Percentiles rank a stretch among this genome's conserved stretches.
Evolutionary conservation across 2,888 invertebrate species (phyloP).

Genomic region (Muscina levida): DNA sequence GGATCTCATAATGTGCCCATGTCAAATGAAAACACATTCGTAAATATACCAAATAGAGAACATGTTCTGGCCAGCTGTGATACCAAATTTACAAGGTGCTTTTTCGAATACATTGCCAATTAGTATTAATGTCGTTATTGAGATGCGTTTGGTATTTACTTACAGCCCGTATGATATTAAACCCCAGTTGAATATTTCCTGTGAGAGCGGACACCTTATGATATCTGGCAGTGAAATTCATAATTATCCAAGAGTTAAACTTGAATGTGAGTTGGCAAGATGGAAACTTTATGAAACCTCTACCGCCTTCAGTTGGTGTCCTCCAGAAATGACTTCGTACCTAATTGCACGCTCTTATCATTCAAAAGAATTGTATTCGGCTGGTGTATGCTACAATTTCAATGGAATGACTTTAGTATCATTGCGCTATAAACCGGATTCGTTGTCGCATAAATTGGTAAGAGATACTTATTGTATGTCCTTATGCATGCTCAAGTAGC

Average conservation of each 20-base stretch:
- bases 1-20: neutral
- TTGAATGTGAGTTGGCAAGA: slow-evolving; percentile 23
- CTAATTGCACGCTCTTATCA: slow-evolving; percentile 16
- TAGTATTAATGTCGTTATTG: too few species aligned
- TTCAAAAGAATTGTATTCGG: neutral
- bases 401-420: slow-evolving; percentile 7
- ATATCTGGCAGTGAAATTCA: neutral
- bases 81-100: slow-evolving; percentile 21
- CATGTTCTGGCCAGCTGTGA: slow-evolving; percentile 1
- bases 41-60: neutral
- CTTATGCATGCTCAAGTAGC: too few species aligned
- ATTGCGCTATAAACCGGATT: too few species aligned
- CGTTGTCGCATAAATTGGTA: too few species aligned
- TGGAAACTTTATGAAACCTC: slow-evolving; percentile 46
- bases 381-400: slow-evolving; percentile 41
- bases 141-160: too few species aligned
- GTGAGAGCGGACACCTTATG: neutral
- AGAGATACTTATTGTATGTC: too few species aligned
- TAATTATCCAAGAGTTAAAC: neutral
- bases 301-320: slow-evolving; percentile 31
- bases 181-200: neutral
- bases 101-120: neutral
- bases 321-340: slow-evolving; percentile 19
- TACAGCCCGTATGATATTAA: neutral
- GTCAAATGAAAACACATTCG: neutral